Base-by-base conservation (phyloP, 2,888 invertebrate species). In the Leistus spinibarbis region DNA sequence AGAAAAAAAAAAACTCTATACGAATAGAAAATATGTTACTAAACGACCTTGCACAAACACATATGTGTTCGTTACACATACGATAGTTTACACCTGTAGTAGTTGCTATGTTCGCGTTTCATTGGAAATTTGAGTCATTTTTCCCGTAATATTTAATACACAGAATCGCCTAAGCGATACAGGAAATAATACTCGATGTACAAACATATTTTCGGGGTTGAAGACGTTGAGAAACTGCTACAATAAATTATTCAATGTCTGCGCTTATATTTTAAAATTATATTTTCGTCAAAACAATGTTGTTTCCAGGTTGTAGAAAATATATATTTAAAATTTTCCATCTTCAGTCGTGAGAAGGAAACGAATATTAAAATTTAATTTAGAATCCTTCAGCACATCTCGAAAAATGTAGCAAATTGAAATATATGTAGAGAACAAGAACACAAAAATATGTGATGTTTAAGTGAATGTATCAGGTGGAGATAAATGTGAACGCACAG, bases 401-500 rank as follows among this genome's bases (percentile, higher is more conserved):
- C 16, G 17, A 2, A 57, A 19, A 57, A 16, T 19, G 20, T 57
- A 19, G 57, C 9, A 57, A 57, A 19, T n/a, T 57, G 57, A 19
- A 57, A 9, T 57, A 19, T 17, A 19, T 57, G 57, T 56, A 16
- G 40, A 40, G 13, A 40, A 13, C 7, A 24, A 24, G 24, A 24
- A 24, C 24, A 24, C 7, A 40, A 40, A 40, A 40, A 1, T 56
- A 57, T 17, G 20, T 19, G 17, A 57, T 57, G 57, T 17, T 3
- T 57, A 57, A 19, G 20, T 57, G 5, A 19, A 57, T 57, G 57
- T 57, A 57, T 40, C 40, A 40, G 40, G 40, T 40, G 13, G 63
- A 54, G 54, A 63, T 17, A 63, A 70, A 70, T 70, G 63, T 4
- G 54, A 62, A 23, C 54, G 62, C 69, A 22, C 27, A 40, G 62